A percentile compares a stretch with the other conserved stretches of the same genome.
phyloP scores from a whole-genome alignment of 2,888 invertebrate species.

The Tenthredo livida region DNA sequence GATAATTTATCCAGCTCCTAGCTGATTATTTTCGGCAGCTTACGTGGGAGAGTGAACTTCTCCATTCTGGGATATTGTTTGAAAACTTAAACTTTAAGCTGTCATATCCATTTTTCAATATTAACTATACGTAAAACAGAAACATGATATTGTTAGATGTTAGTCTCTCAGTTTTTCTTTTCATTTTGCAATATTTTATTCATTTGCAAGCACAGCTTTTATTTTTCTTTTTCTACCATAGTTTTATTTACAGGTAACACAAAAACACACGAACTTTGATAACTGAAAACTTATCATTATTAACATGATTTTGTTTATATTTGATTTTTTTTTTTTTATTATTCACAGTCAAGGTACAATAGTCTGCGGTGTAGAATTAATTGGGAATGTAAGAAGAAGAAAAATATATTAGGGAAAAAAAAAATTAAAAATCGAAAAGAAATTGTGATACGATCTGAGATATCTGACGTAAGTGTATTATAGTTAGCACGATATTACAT shows the following conservation, averaged over 20 bases:
- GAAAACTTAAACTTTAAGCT: neutral
- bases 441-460: slow-evolving; percentile 53
- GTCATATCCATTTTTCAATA: neutral
- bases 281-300: neutral
- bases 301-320: too few species aligned
- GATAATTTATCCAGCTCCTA: neutral
- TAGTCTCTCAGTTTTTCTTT: neutral
- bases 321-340: neutral
- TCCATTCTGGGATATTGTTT: neutral
- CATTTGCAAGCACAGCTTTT: neutral
- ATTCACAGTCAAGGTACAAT: neutral
- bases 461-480: slow-evolving; percentile 51
- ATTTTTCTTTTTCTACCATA: neutral
- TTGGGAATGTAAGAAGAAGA: neutral
- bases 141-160: neutral
- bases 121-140: neutral
- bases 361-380: neutral
- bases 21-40: neutral
- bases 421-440: neutral
- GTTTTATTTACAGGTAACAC: neutral
- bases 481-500: slow-evolving; percentile 46
- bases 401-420: neutral
- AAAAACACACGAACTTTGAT: neutral
- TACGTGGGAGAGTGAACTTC: neutral
- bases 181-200: neutral